These are phyloP conservation scores for Ornithoptera alexandrae DNA, from an alignment of 2,888 invertebrate genomes.

Conservation along the genomic window DNA sequence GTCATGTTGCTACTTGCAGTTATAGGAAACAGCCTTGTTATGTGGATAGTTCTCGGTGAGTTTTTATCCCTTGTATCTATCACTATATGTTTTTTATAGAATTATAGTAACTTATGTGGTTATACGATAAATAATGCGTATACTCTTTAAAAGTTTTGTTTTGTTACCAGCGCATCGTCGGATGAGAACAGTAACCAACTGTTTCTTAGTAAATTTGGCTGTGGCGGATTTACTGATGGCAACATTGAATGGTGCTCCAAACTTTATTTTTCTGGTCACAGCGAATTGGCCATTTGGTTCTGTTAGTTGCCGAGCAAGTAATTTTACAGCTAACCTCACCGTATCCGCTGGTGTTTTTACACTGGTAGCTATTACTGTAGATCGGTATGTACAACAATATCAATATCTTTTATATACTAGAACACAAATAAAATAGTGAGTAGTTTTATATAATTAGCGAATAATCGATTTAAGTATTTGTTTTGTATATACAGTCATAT, in stretches of 20 bases:
- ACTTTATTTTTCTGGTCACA: slow-evolving; percentile 92
- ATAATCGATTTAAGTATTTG: too few species aligned
- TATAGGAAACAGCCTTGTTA: slow-evolving; percentile 91
- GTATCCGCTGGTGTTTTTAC: slow-evolving; percentile 95
- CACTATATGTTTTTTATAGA: not conserved
- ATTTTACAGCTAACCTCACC: slow-evolving; percentile 93
- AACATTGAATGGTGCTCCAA: slow-evolving; percentile 91
- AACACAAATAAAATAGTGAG: too few species aligned
- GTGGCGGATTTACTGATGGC: slow-evolving; percentile 93
- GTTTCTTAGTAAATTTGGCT: slow-evolving; percentile 93
- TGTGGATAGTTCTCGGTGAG: slow-evolving; percentile 94
- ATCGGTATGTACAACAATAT: slow-evolving; percentile 83
- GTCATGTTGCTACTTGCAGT: slow-evolving; percentile 88
- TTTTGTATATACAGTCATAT: too few species aligned
- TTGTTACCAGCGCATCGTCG: slow-evolving; percentile 84
- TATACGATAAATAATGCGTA: not conserved
- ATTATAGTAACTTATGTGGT: not conserved
- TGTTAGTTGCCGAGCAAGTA: slow-evolving; percentile 91
- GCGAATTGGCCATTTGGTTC: slow-evolving; percentile 93
- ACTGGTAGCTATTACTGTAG: slow-evolving; percentile 93
- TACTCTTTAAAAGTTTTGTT: not conserved
- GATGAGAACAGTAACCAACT: slow-evolving; percentile 94
- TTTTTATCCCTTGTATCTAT: slow-evolving; percentile 18
- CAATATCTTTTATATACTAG: too few species aligned
- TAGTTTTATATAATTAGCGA: too few species aligned